Evolutionary conservation across 2,113 vertebrate species (phyloP), one percentile per base, ranked within the genome.

Genomic region (Sylvilagus bachmani): DNA sequence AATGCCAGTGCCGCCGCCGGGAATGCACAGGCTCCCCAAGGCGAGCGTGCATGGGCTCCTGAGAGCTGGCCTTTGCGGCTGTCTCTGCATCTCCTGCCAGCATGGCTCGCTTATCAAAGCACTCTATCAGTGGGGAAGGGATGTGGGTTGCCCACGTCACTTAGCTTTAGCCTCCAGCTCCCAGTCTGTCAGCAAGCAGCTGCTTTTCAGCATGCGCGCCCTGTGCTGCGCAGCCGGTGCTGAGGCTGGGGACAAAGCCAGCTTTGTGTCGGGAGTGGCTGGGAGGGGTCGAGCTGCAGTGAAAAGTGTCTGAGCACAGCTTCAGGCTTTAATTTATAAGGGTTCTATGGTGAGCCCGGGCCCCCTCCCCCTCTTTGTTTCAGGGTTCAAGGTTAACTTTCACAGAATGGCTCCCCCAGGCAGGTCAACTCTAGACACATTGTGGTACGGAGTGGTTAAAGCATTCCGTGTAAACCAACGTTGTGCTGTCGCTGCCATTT

Each of bases 91-190:
- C 97, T 98, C 98, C 98, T 98, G 98, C 98, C 98, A 98, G 97
- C 97, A 97, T 92, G 81, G 96, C 96, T 96, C 93, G 98, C 99
- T 99, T 99, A 99, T 99, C 99, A 98, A 98, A 99, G 99, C 99
- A 99, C 99, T 99, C 99, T 99, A 99, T 99, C 99, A 98, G 99
- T 98, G 98, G 98, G 98, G 98, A 98, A 98, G 98, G 99, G 98
- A 99, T 99, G 99, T 99, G 99, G 99, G 99, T 98, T 99, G 98
- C 99, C 98, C 98, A 98, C 98, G 98, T 98, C 98, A 98, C 98
- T 99, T 98, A 98, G 58, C 98, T 98, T 86, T 1, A 97, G 95
- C 98, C 98, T 98, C 98, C 98, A 98, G 98, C 98, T 98, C 97
- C 90, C 98, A 94, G 97, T 98, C 98, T 98, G 98, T 99, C 98